phyloP scores from a whole-genome alignment of 2,797 vertebrate genomes.

The Hydrophis major region DNA sequence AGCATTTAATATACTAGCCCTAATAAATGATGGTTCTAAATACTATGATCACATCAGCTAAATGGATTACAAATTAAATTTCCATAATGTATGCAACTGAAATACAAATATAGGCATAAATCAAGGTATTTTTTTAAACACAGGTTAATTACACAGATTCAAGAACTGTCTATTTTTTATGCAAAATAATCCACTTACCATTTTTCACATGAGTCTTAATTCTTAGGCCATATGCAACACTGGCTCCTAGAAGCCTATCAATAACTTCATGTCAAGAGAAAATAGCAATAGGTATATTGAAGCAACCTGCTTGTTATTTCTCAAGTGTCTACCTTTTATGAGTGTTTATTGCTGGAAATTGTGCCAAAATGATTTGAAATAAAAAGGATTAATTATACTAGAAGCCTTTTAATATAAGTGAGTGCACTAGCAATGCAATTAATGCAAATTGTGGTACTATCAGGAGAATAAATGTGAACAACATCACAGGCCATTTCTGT shows the following conservation, averaged over 20 bases:
- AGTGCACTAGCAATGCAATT: conserved; percentile 96
- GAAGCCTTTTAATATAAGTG: conserved; percentile 99
- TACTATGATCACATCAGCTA: conserved; percentile 96
- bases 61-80: conserved; percentile 99
- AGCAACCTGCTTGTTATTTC: conserved; percentile 84
- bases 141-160: conserved; percentile 95
- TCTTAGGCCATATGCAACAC: conserved; percentile 74
- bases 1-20: conserved; percentile 91
- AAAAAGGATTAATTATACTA: conserved; percentile 95
- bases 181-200: conserved; percentile 99
- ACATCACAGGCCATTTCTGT: conserved; percentile 87
- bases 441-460: conserved; percentile 91
- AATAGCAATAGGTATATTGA: conserved; percentile 84
- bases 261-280: conserved; percentile 84
- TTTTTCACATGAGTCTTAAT: conserved; percentile 80
- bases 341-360: conserved; percentile 99
- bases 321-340: conserved; percentile 90
- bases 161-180: conserved; percentile 96
- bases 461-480: conserved; percentile 88
- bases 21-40: conserved; percentile 98
- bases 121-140: conserved; percentile 98
- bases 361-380: conserved; percentile 98
- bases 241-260: conserved; percentile 87
- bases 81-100: conserved; percentile 98
- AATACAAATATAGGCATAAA: conserved; percentile 92